phyloP scores from a whole-genome alignment of 2,113 vertebrate genomes.

The Tachysurus vachellii region DNA sequence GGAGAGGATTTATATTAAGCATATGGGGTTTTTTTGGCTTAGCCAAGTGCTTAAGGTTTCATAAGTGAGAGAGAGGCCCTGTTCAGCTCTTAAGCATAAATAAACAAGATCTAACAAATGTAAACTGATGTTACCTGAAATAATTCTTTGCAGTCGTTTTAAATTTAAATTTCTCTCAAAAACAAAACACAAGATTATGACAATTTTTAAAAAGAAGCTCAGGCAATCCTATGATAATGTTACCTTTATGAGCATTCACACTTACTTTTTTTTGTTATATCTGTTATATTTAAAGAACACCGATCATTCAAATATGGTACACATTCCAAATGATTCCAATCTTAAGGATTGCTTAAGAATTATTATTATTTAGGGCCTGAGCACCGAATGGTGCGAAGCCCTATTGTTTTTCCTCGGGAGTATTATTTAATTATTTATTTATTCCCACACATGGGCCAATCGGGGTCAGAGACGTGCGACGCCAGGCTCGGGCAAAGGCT shows the following conservation, averaged over 20 bases:
- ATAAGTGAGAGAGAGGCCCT: neutral
- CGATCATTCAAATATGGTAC: neutral
- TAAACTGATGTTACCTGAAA: neutral
- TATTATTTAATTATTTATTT: too few species aligned
- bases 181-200: neutral
- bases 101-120: neutral
- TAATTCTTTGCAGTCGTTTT: too few species aligned
- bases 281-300: neutral
- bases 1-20: neutral
- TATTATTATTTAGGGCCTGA: too few species aligned
- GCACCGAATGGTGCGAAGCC: too few species aligned
- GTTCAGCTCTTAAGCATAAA: neutral
- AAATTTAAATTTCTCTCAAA: neutral
- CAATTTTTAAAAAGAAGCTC: neutral
- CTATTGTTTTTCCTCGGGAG: too few species aligned
- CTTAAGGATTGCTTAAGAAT: neutral
- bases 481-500: too few species aligned
- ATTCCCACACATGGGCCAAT: too few species aligned
- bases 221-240: neutral
- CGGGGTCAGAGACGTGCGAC: too few species aligned
- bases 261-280: neutral
- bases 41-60: neutral
- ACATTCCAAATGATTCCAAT: neutral
- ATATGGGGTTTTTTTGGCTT: neutral
- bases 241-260: neutral